Evolutionary conservation across 2,888 invertebrate genomes (phyloP), one percentile per base, ranked within the genome.

Genomic region (Polyommatus icarus): DNA sequence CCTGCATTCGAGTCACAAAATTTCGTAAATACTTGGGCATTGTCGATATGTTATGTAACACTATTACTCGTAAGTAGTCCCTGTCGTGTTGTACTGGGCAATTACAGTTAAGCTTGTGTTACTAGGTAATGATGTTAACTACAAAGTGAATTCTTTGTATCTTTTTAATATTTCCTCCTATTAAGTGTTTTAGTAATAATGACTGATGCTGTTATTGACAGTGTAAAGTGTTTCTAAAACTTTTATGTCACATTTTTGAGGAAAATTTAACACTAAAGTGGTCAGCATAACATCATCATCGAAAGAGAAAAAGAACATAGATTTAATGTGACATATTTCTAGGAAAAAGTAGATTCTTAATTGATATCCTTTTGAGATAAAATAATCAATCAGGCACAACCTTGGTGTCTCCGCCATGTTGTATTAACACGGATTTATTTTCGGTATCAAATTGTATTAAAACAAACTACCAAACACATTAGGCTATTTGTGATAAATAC

Each of bases 21-120:
- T 80, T 80, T 80, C 80, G 80, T 77, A 80, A 80, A 80, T 79
- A 78, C 57, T 71, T 76, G 54, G 46, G 61, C 59, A 40, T 32
- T 75, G 78, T 78, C 78, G 77, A 79, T 77, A 75, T 50, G 29
- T 75, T 75, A 75, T 29, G 75, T 75, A 75, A 75, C 18, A 50
- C 46, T 73, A 24, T 24, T 54, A 67, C 67, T 67, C 18, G 67
- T 67, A 67, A 67, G 67, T 67, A 67, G 67, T 29, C 15, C 50
- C 29, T 75, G 75, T 18, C 50, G 40, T 54, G 54, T 20, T 75
- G 20, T 15, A 67, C 50, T n/a, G 10, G 6, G 54, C 75, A 54
- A 73, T 54, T 54, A 50, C 24, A n/a, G n/a, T n/a, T n/a, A n/a
- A 18, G 15, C 24, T 29, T 10, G 1, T 59, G 46, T 12, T 46